A percentile compares a stretch with the other conserved stretches of the same genome.
These are phyloP conservation scores for Phasianus colchicus DNA, from an alignment of 2,113 vertebrate genomes.

Conservation along the genomic window DNA sequence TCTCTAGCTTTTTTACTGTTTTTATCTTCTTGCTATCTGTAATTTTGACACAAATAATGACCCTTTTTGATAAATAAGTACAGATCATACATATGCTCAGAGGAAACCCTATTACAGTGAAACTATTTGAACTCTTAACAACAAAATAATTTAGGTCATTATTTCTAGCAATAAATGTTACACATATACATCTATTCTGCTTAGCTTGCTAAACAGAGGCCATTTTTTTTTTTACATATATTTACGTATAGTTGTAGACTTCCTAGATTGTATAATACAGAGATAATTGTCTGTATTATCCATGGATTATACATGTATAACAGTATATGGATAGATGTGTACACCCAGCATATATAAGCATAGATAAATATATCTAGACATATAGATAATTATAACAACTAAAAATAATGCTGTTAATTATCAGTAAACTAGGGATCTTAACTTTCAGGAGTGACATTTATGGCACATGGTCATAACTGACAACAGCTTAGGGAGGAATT, in stretches of 20 bases:
- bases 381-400: neutral
- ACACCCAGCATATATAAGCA: neutral
- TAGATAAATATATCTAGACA: accelerated
- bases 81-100: too few species aligned
- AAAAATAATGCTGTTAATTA: neutral
- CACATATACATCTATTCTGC: too few species aligned
- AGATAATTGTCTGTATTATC: neutral
- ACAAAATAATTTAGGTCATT: too few species aligned
- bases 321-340: neutral
- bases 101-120: too few species aligned
- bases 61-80: too few species aligned
- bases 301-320: neutral
- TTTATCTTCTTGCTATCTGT: too few species aligned
- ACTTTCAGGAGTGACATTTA: neutral
- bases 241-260: neutral
- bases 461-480: accelerated
- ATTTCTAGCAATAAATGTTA: too few species aligned
- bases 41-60: too few species aligned
- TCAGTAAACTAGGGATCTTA: neutral
- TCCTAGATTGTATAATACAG: neutral
- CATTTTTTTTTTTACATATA: neutral
- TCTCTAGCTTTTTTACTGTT: too few species aligned
- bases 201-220: neutral
- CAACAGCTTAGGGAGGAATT: neutral
- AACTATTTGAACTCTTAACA: too few species aligned